Evolutionary conservation across 2,113 vertebrate species (phyloP).

Genomic region (Onychostruthus taczanowskii): DNA sequence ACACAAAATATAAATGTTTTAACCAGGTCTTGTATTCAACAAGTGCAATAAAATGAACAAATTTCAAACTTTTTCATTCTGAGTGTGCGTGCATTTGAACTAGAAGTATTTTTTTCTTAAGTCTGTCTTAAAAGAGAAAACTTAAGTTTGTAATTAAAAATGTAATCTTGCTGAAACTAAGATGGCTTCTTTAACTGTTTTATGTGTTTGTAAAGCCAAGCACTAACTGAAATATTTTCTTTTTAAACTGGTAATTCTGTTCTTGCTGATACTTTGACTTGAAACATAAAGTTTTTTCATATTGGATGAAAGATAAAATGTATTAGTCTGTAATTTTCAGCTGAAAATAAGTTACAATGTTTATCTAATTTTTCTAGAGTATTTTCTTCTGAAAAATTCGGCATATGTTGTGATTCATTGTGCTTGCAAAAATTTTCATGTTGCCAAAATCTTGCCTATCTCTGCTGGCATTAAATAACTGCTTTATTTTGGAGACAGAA

Average conservation of each 20-base stretch:
- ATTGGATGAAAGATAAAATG: background rate
- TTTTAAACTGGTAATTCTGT: background rate
- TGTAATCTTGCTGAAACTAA: background rate
- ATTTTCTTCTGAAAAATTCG: background rate
- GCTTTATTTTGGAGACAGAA: background rate
- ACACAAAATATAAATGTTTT: background rate
- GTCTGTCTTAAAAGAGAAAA: background rate
- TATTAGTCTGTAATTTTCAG: background rate
- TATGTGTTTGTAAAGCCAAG: background rate
- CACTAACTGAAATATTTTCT: background rate
- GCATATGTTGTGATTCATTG: background rate
- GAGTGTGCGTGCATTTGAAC: background rate
- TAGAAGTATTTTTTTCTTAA: background rate
- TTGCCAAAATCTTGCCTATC: background rate
- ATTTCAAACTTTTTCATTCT: background rate
- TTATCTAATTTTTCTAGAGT: background rate
- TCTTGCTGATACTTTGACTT: background rate
- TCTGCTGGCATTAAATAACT: background rate
- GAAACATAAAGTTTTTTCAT: background rate
- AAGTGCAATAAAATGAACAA: background rate
- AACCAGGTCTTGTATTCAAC: background rate
- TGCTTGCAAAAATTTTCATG: background rate
- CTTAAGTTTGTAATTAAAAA: background rate
- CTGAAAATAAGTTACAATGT: background rate
- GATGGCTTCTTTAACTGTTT: background rate